Conservation (phyloP, 1,140 invertebrate genomes). For the Zeugodacus cucurbitae region DNA sequence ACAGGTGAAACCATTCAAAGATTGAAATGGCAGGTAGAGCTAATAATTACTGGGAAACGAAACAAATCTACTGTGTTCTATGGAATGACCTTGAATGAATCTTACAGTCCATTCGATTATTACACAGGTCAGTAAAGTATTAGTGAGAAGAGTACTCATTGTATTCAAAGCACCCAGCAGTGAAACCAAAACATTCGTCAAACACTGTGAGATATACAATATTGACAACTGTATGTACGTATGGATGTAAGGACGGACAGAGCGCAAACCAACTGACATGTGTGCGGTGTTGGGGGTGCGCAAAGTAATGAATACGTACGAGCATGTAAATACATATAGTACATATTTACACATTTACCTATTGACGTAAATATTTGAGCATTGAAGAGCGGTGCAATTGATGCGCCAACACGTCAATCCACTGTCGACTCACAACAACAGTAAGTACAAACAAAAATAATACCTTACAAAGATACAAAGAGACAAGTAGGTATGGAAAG, state of each 20-base stretch:
- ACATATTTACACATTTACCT: neutral
- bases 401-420: neutral
- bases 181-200: neutral
- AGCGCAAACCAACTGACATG: neutral
- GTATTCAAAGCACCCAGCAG: neutral
- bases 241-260: too few species aligned
- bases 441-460: neutral
- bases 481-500: neutral
- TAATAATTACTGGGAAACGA: too few species aligned
- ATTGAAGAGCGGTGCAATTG: slow-evolving; percentile 21
- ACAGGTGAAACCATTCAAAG: too few species aligned
- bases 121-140: neutral
- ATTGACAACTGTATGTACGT: too few species aligned
- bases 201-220: neutral
- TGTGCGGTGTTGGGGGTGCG: neutral
- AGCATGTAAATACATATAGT: neutral
- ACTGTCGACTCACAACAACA: neutral
- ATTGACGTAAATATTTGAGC: slow-evolving; percentile 3
- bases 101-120: neutral
- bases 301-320: neutral
- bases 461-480: too few species aligned
- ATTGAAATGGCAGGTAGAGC: too few species aligned
- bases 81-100: too few species aligned
- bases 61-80: too few species aligned
- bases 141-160: neutral